Percentiles rank a stretch among this genome's conserved stretches.
phyloP scores from a whole-genome alignment of 2,888 invertebrate genomes.

The Oscheius sp. region DNA sequence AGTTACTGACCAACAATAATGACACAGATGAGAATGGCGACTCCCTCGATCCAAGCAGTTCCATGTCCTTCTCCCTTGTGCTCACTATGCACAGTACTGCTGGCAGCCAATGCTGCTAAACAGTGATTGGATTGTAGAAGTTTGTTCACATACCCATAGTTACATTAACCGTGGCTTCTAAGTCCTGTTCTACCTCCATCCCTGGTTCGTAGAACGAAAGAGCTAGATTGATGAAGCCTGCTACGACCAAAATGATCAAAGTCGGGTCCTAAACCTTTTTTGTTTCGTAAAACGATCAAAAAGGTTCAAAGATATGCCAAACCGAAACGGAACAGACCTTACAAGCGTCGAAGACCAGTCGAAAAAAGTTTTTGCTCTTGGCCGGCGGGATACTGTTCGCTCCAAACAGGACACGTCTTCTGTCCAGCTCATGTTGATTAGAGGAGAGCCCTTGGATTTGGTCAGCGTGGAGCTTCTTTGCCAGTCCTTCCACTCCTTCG shows the following conservation, averaged over 20 bases:
- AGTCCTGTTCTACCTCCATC: conserved; percentile 23
- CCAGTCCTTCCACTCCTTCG: conserved; percentile 68
- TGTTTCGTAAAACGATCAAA: neutral
- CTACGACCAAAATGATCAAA: conserved; percentile 68
- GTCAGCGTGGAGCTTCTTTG: conserved; percentile 61
- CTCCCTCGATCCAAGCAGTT: conserved; percentile 78
- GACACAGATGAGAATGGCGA: conserved; percentile 77
- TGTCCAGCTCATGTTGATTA: conserved; percentile 58
- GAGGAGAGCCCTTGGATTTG: conserved; percentile 64
- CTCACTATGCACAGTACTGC: conserved; percentile 27
- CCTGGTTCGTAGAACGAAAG: conserved; percentile 72
- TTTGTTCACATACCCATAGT: conserved; percentile 29
- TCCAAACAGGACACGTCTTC: conserved; percentile 62
- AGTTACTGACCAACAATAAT: conserved; percentile 73
- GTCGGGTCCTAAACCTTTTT: conserved; percentile 68
- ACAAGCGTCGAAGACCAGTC: conserved; percentile 65
- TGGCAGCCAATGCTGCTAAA: neutral
- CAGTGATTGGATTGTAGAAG: conserved; percentile 11
- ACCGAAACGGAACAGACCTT: conserved; percentile 43
- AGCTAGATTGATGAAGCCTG: conserved; percentile 69
- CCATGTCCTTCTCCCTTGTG: conserved; percentile 72
- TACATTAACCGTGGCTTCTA: conserved; percentile 39
- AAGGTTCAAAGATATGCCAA: neutral
- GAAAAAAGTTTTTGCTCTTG: conserved; percentile 65
- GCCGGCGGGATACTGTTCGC: conserved; percentile 69